Conservation (phyloP, 2,888 invertebrate species). For the Temnothorax rugatulus region DNA sequence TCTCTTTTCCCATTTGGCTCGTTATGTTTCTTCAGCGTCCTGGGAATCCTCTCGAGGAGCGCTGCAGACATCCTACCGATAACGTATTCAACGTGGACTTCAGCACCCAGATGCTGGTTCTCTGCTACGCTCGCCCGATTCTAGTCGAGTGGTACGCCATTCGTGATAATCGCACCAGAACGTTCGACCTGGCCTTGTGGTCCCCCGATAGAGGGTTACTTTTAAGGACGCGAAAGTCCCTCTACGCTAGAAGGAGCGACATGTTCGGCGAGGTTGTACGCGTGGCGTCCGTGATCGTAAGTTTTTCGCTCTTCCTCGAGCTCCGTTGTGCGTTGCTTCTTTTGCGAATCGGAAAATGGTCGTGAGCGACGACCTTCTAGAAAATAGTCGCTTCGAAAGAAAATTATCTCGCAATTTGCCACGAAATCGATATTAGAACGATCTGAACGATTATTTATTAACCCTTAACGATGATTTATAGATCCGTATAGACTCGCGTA, state of each 20-base stretch:
- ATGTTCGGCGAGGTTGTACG: constrained; percentile 74
- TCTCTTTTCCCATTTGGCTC: constrained; percentile 77
- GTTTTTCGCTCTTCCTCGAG: not conserved
- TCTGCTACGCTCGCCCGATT: constrained; percentile 67
- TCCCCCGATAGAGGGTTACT: constrained; percentile 44
- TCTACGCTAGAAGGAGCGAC: constrained; percentile 74
- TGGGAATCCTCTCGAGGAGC: constrained; percentile 53
- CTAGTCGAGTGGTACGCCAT: constrained; percentile 79
- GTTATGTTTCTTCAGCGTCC: constrained; percentile 73
- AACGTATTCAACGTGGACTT: constrained; percentile 76
- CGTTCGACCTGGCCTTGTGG: constrained; percentile 73
- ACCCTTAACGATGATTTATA: not conserved
- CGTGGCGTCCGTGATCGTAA: constrained; percentile 72
- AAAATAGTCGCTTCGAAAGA: not conserved
- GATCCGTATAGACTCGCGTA: too few relatives aligned
- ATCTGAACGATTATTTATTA: too few relatives aligned
- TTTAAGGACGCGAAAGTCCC: constrained; percentile 46
- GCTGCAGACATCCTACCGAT: constrained; percentile 66
- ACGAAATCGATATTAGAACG: constrained; percentile 5
- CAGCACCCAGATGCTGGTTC: constrained; percentile 78
- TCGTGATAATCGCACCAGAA: constrained; percentile 68
- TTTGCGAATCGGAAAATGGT: not conserved
- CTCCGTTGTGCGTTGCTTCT: too few relatives aligned
- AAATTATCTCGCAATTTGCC: not conserved
- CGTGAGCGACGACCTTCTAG: not conserved